Evolutionary conservation across 2,888 invertebrate species (phyloP).

Genomic region (Lacanobia wlatinum): DNA sequence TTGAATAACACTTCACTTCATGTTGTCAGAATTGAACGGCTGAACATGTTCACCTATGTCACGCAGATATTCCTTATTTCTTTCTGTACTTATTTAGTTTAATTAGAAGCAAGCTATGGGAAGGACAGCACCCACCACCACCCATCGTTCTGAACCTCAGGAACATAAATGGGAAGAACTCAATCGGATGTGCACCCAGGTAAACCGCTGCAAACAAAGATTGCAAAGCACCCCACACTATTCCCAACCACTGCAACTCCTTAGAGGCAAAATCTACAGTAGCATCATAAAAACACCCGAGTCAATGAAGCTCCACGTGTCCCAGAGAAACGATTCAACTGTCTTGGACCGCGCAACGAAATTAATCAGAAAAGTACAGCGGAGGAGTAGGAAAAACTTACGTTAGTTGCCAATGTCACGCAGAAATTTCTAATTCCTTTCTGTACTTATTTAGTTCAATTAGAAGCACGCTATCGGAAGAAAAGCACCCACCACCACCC

Average conservation of each 20-base stretch:
- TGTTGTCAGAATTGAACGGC: too few relatives aligned
- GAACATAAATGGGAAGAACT: not conserved
- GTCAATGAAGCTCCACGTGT: too few relatives aligned
- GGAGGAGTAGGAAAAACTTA: not conserved
- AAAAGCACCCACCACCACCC: not conserved
- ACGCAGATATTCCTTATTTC: not conserved
- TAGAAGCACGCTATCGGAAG: not conserved
- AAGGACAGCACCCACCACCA: not conserved
- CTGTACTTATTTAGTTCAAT: not conserved
- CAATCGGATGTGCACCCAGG: not conserved
- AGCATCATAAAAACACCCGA: too few relatives aligned
- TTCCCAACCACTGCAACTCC: too few relatives aligned
- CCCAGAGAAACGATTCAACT: too few relatives aligned
- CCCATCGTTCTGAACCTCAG: not conserved
- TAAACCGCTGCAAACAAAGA: not conserved
- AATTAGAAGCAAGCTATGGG: not conserved
- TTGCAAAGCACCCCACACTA: not conserved
- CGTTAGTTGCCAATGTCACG: not conserved
- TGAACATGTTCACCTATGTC: not conserved
- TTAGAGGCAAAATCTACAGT: not conserved
- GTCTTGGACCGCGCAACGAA: too few relatives aligned
- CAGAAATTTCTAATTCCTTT: not conserved
- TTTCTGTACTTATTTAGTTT: not conserved
- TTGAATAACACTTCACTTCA: too few relatives aligned
- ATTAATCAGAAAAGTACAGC: too few relatives aligned